Evolutionary conservation across 92 coral and sea anemone species (phyloP).

Genomic region (Plumapathes pennacea): DNA sequence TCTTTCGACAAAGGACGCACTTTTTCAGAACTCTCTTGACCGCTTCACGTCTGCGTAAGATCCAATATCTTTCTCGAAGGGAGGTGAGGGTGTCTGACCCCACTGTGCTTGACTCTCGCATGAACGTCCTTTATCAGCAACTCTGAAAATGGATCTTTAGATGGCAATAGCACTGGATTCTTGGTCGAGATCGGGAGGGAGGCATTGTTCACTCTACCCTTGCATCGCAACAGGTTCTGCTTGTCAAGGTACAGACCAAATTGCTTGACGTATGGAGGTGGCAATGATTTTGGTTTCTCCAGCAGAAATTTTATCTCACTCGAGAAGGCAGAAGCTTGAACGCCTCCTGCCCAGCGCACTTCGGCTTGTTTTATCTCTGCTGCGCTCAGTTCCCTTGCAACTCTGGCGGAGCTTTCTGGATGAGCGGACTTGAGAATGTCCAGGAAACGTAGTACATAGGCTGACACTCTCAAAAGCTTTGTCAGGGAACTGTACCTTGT

Average conservation of each 20-base stretch:
- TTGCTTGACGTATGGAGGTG: constrained; percentile 21
- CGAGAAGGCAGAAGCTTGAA: constrained; percentile 45
- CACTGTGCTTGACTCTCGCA: constrained; percentile 7
- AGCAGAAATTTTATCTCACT: constrained; percentile 37
- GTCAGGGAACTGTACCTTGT: constrained; percentile 16
- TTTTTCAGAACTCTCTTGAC: constrained; percentile 4
- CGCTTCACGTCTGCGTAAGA: constrained; percentile 25
- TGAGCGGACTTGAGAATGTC: not conserved
- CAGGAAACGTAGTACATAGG: constrained; percentile 36
- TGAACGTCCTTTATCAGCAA: constrained; percentile 5
- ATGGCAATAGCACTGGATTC: constrained; percentile 53
- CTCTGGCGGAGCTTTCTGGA: constrained; percentile 1
- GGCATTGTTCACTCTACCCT: constrained; percentile 60
- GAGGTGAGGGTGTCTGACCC: constrained; percentile 4
- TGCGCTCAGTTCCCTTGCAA: constrained; percentile 18
- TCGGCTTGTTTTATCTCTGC: constrained; percentile 53
- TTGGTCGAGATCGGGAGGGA: constrained; percentile 18
- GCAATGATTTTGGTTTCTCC: constrained; percentile 1
- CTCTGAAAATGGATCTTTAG: constrained; percentile 3
- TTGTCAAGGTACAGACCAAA: constrained; percentile 32
- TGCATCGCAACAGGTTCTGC: constrained; percentile 16
- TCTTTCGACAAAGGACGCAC: constrained; percentile 1
- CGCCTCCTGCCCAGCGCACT: constrained; percentile 48
- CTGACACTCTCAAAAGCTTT: constrained; percentile 47
- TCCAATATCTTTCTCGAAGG: constrained; percentile 25